Evolutionary conservation across 2,113 vertebrate species (phyloP), one percentile per base, ranked within the genome.

Genomic region (Dendropsophus ebraccatus): DNA sequence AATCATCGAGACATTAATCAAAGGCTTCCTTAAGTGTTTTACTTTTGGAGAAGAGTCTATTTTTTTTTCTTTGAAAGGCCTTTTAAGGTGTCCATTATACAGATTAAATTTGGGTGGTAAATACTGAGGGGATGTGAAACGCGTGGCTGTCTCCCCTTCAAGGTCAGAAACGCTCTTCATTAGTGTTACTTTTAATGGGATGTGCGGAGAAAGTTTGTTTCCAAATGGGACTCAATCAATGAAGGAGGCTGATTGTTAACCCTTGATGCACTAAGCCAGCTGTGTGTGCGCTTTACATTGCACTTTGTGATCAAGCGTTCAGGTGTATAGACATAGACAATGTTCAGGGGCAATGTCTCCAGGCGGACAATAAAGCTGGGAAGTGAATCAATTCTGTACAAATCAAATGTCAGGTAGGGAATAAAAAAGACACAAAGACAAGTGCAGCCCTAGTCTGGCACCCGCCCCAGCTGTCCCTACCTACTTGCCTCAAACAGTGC

Each of bases 1-100:
- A 97, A 99, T 98, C 95, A 94, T 87, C 11, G 88, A 92, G 91
- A 93, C 97, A 98, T 98, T 97, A 96, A 95, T 96, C 95, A 94
- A 92, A 95, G 96, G 93, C 94, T 90, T 95, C 92, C 92, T 91
- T 94, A 93, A 93, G 94, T 96, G 95, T 95, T 95, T 95, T 91
- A 94, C 91, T 93, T 95, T 96, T 92, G 94, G 92, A 95, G 89
- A 90, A 81, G 94, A 93, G 93, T 94, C 94, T 92, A 92, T 91
- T 94, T 94, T 94, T 41, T 95, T 78, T 60, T 94, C 96, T 96
- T 92, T 95, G 93, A 94, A 94, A 95, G 95, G 92, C 94, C 94
- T 93, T 94, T 95, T 95, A 96, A 96, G 93, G 92, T 94, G 93
- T 95, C 93, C 92, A 95, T 95, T 96, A 96, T 93, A 95, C 94